A percentile compares a stretch with the other conserved stretches of the same genome.
phyloP scores from a whole-genome alignment of 37 sponge, comb jelly and placozoan genomes.

The Halichondria panicea region DNA sequence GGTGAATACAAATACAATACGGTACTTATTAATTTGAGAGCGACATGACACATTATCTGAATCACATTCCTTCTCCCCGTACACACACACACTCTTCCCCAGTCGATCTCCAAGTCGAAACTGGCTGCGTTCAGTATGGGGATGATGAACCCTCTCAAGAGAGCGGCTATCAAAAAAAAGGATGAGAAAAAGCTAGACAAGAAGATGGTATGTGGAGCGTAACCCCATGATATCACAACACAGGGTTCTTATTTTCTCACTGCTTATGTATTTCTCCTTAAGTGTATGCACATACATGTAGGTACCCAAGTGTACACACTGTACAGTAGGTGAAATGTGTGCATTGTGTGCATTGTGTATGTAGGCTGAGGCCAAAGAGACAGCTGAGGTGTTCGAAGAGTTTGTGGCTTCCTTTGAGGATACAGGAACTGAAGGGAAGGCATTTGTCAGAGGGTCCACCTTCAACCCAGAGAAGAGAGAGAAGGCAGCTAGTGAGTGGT shows the following conservation, averaged over 20 bases:
- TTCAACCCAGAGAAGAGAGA: slow-evolving; percentile 84
- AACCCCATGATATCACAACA: not conserved
- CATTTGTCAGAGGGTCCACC: slow-evolving; percentile 89
- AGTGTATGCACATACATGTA: not conserved
- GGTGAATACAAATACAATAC: slow-evolving; percentile 3
- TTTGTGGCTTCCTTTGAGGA: slow-evolving; percentile 93
- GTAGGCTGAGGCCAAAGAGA: slow-evolving; percentile 55
- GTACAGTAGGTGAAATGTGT: not conserved
- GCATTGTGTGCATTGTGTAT: not conserved
- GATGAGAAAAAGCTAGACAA: slow-evolving; percentile 64
- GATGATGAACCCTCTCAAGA: slow-evolving; percentile 57
- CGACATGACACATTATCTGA: too few relatives aligned
- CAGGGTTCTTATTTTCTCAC: not conserved
- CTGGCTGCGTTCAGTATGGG: slow-evolving; percentile 83
- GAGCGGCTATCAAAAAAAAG: slow-evolving; percentile 61
- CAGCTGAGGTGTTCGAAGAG: slow-evolving; percentile 91
- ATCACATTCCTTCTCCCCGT: too few relatives aligned
- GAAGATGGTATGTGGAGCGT: slow-evolving; percentile 26
- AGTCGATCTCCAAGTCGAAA: slow-evolving; percentile 74
- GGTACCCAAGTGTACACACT: not conserved
- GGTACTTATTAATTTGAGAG: too few relatives aligned
- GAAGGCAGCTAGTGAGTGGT: slow-evolving; percentile 13
- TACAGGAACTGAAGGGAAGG: slow-evolving; percentile 58
- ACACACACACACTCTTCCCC: not conserved
- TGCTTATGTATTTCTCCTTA: too few relatives aligned